Conservation (phyloP, 2,797 vertebrate genomes). For the Antrozous pallidus region DNA sequence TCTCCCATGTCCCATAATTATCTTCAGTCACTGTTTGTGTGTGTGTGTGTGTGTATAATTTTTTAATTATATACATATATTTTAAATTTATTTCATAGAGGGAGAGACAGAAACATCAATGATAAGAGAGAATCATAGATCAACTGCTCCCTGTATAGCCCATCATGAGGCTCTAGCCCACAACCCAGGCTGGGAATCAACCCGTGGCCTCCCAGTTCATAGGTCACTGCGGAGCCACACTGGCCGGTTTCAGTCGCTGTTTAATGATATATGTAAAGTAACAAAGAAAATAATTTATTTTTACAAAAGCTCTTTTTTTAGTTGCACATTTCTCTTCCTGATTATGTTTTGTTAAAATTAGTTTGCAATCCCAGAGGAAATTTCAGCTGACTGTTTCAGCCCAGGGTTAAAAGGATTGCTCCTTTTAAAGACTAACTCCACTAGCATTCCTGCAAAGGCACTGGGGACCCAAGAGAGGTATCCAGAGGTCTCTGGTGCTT, state of each 20-base stretch:
- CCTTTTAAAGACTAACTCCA: neutral
- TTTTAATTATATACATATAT: no score
- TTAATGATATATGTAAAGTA: neutral
- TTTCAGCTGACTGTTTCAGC: neutral
- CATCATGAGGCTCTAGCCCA: no score
- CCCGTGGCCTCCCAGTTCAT: no score
- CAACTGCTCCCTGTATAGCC: no score
- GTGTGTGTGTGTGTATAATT: no score
- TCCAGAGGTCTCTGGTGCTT: neutral
- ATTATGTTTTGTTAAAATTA: conserved; percentile 10
- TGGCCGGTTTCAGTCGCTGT: neutral
- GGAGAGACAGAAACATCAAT: no score
- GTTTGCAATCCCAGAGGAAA: neutral
- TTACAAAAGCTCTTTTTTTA: neutral
- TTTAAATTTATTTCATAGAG: no score
- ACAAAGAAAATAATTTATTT: neutral
- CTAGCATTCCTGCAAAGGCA: neutral
- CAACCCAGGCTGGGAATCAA: no score
- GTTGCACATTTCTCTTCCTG: conserved; percentile 4
- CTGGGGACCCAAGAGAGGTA: neutral
- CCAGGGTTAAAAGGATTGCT: neutral
- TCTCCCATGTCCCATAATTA: neutral
- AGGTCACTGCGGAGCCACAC: no score
- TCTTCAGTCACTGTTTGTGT: neutral
- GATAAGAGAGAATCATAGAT: no score